Percentiles rank a stretch among this genome's conserved stretches.
Evolutionary conservation across 2,113 vertebrate genomes (phyloP).

Genomic region (Ptyas mucosa): DNA sequence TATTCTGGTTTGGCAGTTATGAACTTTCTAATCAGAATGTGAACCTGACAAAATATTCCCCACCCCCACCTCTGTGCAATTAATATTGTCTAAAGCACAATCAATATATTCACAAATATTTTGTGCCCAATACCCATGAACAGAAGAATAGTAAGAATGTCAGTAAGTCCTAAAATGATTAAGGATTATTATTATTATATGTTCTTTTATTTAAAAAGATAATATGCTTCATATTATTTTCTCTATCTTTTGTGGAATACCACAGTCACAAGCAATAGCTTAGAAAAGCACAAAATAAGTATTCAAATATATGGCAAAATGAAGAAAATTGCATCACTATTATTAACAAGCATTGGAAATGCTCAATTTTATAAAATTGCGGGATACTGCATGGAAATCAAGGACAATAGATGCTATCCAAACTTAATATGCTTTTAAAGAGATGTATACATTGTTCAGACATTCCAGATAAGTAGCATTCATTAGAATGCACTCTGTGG

Average conservation of each 20-base stretch:
- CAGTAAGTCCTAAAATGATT: not conserved
- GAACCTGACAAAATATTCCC: not conserved
- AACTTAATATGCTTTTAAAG: not conserved
- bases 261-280: not conserved
- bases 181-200: not conserved
- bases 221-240: not conserved
- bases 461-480: not conserved
- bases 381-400: not conserved
- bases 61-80: not conserved
- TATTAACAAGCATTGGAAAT: not conserved
- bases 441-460: not conserved
- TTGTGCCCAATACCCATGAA: not conserved
- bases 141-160: not conserved
- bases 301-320: not conserved
- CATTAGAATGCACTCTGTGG: conserved; percentile 19
- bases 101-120: not conserved
- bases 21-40: not conserved
- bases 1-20: not conserved
- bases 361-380: not conserved
- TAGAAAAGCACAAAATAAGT: not conserved
- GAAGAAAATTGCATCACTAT: not conserved
- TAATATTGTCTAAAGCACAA: not conserved
- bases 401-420: not conserved
- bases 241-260: not conserved
- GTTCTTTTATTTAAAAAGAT: not conserved